Evolutionary conservation across 2,113 vertebrate genomes (phyloP).

Genomic region (Eonycteris spelaea): DNA sequence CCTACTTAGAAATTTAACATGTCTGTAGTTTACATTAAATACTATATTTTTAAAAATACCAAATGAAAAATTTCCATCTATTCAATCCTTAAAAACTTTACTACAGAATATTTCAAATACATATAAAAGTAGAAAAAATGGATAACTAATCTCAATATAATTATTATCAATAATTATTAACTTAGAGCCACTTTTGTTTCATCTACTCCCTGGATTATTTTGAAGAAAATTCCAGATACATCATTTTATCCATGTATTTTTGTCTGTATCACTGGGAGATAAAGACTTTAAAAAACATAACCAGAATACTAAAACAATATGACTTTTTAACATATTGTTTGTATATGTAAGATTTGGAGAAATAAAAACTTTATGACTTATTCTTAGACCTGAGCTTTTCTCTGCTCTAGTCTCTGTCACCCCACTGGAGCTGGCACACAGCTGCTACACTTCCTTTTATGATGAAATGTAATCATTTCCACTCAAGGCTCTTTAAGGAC

Average conservation of each 20-base stretch:
- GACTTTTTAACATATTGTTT: neutral
- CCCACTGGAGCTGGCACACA: neutral
- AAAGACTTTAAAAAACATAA: neutral
- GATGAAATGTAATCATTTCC: neutral
- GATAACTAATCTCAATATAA: neutral
- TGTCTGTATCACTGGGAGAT: neutral
- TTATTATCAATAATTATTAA: neutral
- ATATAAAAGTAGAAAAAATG: neutral
- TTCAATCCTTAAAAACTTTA: neutral
- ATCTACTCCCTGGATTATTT: neutral
- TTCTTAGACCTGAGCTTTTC: too few species aligned
- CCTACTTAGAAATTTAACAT: neutral
- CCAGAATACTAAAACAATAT: neutral
- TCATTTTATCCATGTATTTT: neutral
- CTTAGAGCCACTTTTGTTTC: neutral
- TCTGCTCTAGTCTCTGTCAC: too few species aligned
- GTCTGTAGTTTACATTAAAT: neutral
- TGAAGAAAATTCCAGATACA: neutral
- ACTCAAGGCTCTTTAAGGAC: neutral
- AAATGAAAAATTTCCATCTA: neutral
- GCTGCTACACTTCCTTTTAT: neutral
- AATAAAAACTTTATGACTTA: neutral
- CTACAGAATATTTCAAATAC: neutral
- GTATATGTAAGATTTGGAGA: neutral
- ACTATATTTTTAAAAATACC: neutral